Conservation (phyloP, 2,797 vertebrate species). For the Ctenopoma multispine region DNA sequence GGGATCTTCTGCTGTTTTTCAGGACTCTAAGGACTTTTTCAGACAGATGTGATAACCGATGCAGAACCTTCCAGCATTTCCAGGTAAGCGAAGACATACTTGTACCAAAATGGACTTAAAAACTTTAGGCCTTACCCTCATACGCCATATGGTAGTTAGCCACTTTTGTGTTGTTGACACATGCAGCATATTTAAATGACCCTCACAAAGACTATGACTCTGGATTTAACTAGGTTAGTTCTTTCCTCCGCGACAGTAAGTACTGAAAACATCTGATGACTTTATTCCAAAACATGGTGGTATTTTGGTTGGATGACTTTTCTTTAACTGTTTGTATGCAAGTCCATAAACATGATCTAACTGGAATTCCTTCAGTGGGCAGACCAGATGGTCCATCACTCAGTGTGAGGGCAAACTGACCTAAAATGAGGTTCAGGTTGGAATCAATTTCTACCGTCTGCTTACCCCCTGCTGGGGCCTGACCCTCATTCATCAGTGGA, state of each 20-base stretch:
- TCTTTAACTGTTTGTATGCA: neutral
- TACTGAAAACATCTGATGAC: neutral
- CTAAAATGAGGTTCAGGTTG: neutral
- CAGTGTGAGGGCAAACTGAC: neutral
- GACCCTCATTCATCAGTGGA: slow-evolving; percentile 25
- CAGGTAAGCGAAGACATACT: slow-evolving; percentile 83
- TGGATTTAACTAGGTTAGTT: neutral
- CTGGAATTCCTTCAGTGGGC: slow-evolving; percentile 2
- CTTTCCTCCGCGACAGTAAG: neutral
- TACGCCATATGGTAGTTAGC: neutral
- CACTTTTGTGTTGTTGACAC: neutral
- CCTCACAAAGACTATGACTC: neutral
- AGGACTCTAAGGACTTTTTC: slow-evolving; percentile 86
- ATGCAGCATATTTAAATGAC: neutral
- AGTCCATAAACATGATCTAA: neutral
- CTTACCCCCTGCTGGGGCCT: slow-evolving; percentile 1
- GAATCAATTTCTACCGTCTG: slow-evolving; percentile 13
- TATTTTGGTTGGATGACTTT: neutral
- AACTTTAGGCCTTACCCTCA: neutral
- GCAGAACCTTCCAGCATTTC: slow-evolving; percentile 87
- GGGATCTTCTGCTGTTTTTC: slow-evolving; percentile 88
- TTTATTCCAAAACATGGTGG: neutral
- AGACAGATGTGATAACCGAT: slow-evolving; percentile 86
- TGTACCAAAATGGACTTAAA: neutral
- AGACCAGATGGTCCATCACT: slow-evolving; percentile 32